These are phyloP conservation scores for Propithecus deckenii DNA, from an alignment of 2,797 vertebrate genomes.

Conservation along the genomic window DNA sequence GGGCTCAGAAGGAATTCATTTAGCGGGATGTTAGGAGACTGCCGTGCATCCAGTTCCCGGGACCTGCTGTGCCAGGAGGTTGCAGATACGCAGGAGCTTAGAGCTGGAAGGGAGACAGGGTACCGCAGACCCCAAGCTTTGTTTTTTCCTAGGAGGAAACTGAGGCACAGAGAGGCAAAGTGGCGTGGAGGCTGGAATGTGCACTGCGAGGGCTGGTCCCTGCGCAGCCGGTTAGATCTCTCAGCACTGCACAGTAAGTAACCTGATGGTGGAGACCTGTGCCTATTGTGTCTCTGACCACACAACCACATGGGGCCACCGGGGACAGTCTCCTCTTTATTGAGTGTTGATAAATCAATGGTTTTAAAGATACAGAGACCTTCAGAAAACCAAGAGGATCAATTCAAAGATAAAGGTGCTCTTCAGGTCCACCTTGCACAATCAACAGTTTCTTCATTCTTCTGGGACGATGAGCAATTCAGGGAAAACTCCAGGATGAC, in stretches of 20 bases:
- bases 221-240: not conserved
- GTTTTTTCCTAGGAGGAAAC: not conserved
- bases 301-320: rapidly evolving
- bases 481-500: not conserved
- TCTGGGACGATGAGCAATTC: not conserved
- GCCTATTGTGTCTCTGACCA: not conserved
- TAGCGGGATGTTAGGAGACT: slow-evolving; percentile 32
- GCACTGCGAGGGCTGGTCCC: not conserved
- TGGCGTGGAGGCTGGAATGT: rapidly evolving
- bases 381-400: not conserved
- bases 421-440: not conserved
- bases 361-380: not conserved
- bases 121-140: not conserved
- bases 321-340: not conserved
- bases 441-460: not conserved
- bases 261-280: not conserved
- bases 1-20: slow-evolving; percentile 46
- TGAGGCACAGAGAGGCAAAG: not conserved
- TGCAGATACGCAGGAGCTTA: not conserved
- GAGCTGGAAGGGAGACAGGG: not conserved
- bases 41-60: not conserved
- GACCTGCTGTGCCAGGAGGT: not conserved
- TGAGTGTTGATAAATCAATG: not conserved
- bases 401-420: not conserved
- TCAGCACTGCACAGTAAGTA: not conserved